Percentiles rank a stretch among this genome's conserved stretches.
Evolutionary conservation across 2,113 vertebrate genomes (phyloP).

Genomic region (Neodon shergylaensis): DNA sequence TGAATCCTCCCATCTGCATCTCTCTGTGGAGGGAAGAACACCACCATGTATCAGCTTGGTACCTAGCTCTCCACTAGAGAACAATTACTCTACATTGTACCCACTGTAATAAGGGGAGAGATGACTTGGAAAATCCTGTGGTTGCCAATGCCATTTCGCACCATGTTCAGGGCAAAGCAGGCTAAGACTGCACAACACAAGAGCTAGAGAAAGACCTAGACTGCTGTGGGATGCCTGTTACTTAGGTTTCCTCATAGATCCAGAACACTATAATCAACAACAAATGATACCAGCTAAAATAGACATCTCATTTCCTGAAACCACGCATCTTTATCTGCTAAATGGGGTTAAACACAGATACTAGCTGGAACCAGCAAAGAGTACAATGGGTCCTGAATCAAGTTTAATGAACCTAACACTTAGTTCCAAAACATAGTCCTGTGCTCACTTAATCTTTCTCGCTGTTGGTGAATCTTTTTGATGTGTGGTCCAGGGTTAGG

Average conservation of each 20-base stretch:
- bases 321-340: background rate
- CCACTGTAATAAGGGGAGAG: background rate
- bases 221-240: background rate
- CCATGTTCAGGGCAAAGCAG: background rate
- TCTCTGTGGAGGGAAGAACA: background rate
- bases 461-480: background rate
- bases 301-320: background rate
- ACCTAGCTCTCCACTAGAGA: background rate
- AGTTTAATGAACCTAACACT: background rate
- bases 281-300: background rate
- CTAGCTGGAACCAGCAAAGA: background rate
- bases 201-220: background rate
- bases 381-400: too few species aligned
- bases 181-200: background rate
- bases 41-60: too few species aligned
- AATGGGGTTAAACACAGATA: background rate
- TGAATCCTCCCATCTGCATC: background rate
- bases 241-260: background rate
- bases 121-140: background rate
- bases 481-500: background rate
- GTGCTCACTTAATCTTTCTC: too few species aligned
- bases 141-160: background rate
- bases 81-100: background rate
- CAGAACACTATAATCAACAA: background rate
- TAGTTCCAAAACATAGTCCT: background rate